Evolutionary conservation across 2,888 invertebrate genomes (phyloP), one percentile per base, ranked within the genome.

Genomic region (Helicoverpa assulta): DNA sequence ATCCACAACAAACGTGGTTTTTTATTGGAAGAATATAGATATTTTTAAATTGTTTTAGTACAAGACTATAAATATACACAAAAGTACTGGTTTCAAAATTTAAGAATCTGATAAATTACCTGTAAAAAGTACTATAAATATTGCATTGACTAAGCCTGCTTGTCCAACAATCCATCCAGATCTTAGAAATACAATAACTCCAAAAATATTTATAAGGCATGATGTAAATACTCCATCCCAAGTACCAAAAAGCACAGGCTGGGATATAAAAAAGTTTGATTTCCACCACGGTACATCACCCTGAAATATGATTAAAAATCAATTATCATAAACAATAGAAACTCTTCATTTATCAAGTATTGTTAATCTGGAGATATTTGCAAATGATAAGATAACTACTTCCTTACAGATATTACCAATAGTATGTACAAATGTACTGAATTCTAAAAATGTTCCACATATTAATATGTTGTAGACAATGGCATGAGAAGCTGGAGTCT

Each of bases 181-280:
- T 85, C 99, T 96, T 71, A 99, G 96, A 93, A 99, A 99, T 73
- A 99, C 99, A 91, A 99, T 99, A 0, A 99, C 99, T 88, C 99
- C 99, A 95, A 99, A 99, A 70, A 99, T 98, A 93, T 99, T 99
- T 89, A 99, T 99, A 86, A 99, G 97, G 90, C 99, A 99, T 62
- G 99, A 99, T 66, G 99, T 99, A 91, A 99, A 99, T 8, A 99
- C 99, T 78, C 99, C 99, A 94, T 99, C 99, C 98, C 99, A 99
- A 0, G 99, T 99, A 16, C 99, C 99, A 96, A 99, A 99, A 62
- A 99, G 95, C 64, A 99, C 98, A 47, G 99, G 99, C 92, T 99
- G 98, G 43, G 99, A 98, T 93, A 99, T 98, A 90, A 99, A 99
- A 93, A 99, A 99, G 90, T 99, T 99, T 40, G 99, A 98, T 93